phyloP scores from a whole-genome alignment of 2,113 vertebrate species.

The Silurus glanis region DNA sequence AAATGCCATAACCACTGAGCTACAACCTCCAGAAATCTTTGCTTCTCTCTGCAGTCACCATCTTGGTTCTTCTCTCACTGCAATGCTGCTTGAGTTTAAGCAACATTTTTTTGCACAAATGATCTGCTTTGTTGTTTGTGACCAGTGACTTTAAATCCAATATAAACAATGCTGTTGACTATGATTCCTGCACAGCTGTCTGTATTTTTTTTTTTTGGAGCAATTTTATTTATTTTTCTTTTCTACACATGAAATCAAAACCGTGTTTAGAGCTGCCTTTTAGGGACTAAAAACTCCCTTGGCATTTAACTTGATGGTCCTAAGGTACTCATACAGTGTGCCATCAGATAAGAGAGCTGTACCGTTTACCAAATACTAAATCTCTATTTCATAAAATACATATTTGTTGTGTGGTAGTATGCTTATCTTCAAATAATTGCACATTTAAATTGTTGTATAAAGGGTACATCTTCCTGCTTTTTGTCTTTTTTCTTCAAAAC shows the following conservation, averaged over 20 bases:
- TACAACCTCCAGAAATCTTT: not conserved
- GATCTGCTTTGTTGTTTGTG: not conserved
- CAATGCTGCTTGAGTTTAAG: not conserved
- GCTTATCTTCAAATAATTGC: not conserved
- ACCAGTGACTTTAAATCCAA: not conserved
- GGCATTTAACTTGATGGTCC: not conserved
- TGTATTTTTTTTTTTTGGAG: no score
- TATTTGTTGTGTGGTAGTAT: not conserved
- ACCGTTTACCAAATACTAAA: no score
- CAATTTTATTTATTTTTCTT: no score
- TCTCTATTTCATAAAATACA: not conserved
- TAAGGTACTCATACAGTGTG: not conserved
- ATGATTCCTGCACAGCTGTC: not conserved
- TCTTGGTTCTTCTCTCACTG: not conserved
- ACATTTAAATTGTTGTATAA: not conserved
- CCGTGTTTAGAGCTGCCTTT: not conserved
- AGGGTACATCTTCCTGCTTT: not conserved
- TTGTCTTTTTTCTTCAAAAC: not conserved
- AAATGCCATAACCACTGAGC: no score
- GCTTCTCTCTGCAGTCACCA: not conserved
- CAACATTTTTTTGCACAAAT: not conserved
- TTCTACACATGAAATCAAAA: not conserved
- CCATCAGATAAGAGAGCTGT: not conserved
- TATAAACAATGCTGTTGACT: not conserved
- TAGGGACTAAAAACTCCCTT: not conserved